Conservation (phyloP, 2,888 invertebrate species). For the Latheticus oryzae region DNA sequence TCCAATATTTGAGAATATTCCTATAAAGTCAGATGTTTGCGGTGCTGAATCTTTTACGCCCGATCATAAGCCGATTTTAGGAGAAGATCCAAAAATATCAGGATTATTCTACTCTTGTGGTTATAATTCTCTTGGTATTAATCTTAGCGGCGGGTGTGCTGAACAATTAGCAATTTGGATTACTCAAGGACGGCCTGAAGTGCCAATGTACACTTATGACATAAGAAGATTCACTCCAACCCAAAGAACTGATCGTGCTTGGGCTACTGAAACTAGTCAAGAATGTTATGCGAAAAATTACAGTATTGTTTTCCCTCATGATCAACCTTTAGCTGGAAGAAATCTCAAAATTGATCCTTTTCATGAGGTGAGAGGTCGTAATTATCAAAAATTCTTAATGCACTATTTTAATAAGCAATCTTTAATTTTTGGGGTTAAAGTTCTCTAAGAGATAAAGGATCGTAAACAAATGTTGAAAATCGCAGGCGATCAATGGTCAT, state of each 20-base stretch:
- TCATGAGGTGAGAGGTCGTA: constrained; percentile 70
- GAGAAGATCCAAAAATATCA: constrained; percentile 76
- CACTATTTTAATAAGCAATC: no score
- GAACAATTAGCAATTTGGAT: constrained; percentile 90
- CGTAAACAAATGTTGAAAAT: constrained; percentile 14
- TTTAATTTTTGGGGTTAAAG: constrained; percentile 12
- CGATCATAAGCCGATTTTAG: constrained; percentile 89
- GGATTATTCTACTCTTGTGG: constrained; percentile 88
- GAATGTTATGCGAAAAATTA: constrained; percentile 93
- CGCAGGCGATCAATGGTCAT: constrained; percentile 2
- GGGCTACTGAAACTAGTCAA: constrained; percentile 86
- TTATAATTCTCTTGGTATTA: constrained; percentile 93
- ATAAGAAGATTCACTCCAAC: constrained; percentile 83
- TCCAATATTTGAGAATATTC: constrained; percentile 78
- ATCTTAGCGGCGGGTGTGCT: constrained; percentile 89
- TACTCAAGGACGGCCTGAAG: constrained; percentile 81
- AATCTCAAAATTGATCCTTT: constrained; percentile 77
- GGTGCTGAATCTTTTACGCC: constrained; percentile 94
- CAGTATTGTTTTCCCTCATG: constrained; percentile 82
- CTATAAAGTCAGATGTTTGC: constrained; percentile 88
- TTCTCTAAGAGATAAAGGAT: constrained; percentile 5
- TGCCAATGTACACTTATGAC: constrained; percentile 89
- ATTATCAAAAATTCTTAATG: no score
- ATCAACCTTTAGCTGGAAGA: constrained; percentile 85
- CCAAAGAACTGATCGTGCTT: constrained; percentile 77